Evolutionary conservation across 2,888 invertebrate genomes (phyloP).

Genomic region (Diarsia brunnea): DNA sequence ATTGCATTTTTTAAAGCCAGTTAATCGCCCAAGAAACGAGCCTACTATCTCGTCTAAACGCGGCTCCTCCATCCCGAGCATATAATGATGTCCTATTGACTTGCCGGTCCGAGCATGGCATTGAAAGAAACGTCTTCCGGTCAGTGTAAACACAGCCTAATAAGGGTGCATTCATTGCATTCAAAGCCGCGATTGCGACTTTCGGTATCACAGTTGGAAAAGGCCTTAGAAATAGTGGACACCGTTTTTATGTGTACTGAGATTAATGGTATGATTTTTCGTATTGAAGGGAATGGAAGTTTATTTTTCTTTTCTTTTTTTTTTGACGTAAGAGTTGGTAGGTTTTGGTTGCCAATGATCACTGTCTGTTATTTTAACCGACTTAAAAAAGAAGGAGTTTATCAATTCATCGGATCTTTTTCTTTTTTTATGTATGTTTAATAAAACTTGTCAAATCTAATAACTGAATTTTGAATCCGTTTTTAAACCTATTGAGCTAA

Average conservation of each 20-base stretch:
- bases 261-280: constrained; percentile 26
- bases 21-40: constrained; percentile 4
- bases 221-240: constrained; percentile 59
- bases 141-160: constrained; percentile 87
- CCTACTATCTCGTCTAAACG: constrained; percentile 63
- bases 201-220: constrained; percentile 63
- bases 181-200: constrained; percentile 72
- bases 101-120: constrained; percentile 80
- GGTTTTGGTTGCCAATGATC: no score
- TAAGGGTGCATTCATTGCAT: constrained; percentile 79
- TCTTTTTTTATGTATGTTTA: no score
- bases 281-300: constrained; percentile 4
- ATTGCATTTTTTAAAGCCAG: neutral
- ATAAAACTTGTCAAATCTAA: no score
- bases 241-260: constrained; percentile 25
- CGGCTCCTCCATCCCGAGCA: constrained; percentile 69
- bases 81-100: constrained; percentile 87
- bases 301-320: neutral
- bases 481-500: no score
- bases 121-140: constrained; percentile 87
- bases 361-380: no score
- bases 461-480: no score
- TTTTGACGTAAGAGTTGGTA: neutral
- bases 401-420: no score
- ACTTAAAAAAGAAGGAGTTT: no score